Base-by-base conservation (phyloP, 2,113 vertebrate species). In the Bagarius yarrelli region DNA sequence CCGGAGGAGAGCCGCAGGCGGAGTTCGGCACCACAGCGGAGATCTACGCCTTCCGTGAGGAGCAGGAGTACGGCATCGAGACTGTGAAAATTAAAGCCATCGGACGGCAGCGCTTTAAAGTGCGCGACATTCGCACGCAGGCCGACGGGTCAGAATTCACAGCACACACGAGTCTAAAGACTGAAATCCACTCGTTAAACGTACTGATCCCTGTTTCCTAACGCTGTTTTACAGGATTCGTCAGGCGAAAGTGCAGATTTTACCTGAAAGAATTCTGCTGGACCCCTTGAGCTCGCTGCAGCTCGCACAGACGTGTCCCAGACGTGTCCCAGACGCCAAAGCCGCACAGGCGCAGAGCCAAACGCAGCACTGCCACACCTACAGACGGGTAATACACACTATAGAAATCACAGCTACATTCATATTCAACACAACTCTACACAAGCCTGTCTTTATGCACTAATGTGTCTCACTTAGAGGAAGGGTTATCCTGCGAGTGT, bases 51-150 rank as follows among this genome's bases (percentile, higher is more conserved):
- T 99, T 97, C 84, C 90, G 96, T 32, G 97, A 98, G 87, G 96
- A 98, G 82, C 95, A 96, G 86, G 96, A 98, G 11, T 98, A 96
- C 5, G 97, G 96, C 52, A 96, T 98, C 32, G 98, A 99, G 90
- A 95, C 96, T 0, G 97, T 99, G 70, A 99, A 99, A 92, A 96
- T 99, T 88, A 99, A 99, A 88, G 98, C 98, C 14, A 85, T 99
- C 66, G 98, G 98, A 76, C 94, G 98, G 83, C 98, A 99, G 79
- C 93, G 98, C 82, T 99, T 99, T 89, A 96, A 95, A 88, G 96
- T 99, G 83, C 96, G 98, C 30, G 98, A 99, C 87, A 93, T 98
- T 77, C 93, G 98, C 87, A 97, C 96, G 19, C 98, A 99, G 86
- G 95, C 97, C 44, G 97, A 99, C 59, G 98, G 98, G 98, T 99